Evolutionary conservation across 2,797 vertebrate species (phyloP).

Genomic region (Falco cherrug): DNA sequence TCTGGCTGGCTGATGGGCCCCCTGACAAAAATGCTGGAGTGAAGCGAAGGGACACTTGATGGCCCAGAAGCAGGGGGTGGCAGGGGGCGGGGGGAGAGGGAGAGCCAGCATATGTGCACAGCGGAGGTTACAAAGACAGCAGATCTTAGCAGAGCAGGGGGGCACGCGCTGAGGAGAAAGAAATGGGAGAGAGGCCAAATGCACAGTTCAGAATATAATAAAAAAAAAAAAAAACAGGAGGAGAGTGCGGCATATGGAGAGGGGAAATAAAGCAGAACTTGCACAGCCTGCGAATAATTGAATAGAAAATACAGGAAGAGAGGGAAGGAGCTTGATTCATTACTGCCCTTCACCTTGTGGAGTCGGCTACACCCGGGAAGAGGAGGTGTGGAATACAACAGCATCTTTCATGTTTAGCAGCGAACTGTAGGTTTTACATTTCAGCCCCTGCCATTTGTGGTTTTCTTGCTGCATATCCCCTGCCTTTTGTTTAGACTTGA

Average conservation of each 20-base stretch:
- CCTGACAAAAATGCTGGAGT: neutral
- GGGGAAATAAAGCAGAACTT: slow-evolving; percentile 58
- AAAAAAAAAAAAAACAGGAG: neutral
- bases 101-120: slow-evolving; percentile 61
- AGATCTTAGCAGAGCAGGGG: slow-evolving; percentile 53
- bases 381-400: slow-evolving; percentile 43
- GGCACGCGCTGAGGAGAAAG: slow-evolving; percentile 8
- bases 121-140: slow-evolving; percentile 55
- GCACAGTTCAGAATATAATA: neutral
- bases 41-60: neutral
- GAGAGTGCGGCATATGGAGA: slow-evolving; percentile 51
- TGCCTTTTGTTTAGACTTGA: slow-evolving; percentile 16
- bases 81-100: neutral
- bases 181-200: slow-evolving; percentile 61
- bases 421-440: slow-evolving; percentile 24
- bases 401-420: neutral
- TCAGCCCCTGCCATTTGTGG: neutral
- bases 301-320: slow-evolving; percentile 44
- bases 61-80: neutral
- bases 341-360: slow-evolving; percentile 31
- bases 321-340: slow-evolving; percentile 42
- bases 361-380: neutral
- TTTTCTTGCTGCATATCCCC: neutral
- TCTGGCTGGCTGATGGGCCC: neutral
- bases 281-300: slow-evolving; percentile 38